These are phyloP conservation scores for Eretmochelys imbricata DNA, from an alignment of 2,113 vertebrate species.

Conservation along the genomic window DNA sequence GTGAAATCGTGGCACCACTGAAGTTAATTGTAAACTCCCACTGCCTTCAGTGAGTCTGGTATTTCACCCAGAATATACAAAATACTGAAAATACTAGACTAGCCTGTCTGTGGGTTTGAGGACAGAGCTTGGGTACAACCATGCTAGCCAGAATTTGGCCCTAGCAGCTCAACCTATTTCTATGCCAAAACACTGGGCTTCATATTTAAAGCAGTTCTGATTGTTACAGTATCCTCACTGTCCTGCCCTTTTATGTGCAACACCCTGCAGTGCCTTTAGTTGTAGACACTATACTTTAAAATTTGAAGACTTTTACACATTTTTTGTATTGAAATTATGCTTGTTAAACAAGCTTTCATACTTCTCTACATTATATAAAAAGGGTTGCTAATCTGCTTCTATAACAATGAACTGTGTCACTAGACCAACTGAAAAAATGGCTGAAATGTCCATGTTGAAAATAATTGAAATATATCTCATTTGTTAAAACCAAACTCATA, in stretches of 20 bases:
- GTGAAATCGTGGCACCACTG: not conserved
- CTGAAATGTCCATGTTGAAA: not conserved
- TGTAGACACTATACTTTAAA: not conserved
- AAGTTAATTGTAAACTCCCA: not conserved
- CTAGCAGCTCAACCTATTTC: not conserved
- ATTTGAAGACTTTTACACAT: not conserved
- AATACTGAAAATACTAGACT: not conserved
- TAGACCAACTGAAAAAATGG: not conserved
- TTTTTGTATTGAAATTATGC: not conserved
- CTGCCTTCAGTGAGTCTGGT: not conserved
- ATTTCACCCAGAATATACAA: not conserved
- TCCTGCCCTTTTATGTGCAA: not conserved
- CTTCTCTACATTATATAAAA: not conserved
- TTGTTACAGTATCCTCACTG: not conserved
- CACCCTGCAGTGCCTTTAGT: not conserved
- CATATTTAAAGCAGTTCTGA: not conserved
- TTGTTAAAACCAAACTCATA: not conserved
- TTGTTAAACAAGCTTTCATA: not conserved
- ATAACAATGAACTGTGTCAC: not conserved
- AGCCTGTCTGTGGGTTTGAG: not conserved
- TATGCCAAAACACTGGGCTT: not conserved
- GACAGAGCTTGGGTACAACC: not conserved
- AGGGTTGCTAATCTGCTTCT: not conserved
- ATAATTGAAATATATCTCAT: slow-evolving; percentile 47
- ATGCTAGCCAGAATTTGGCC: not conserved